Evolutionary conservation across 2,797 vertebrate genomes (phyloP), one percentile per base, ranked within the genome.

Genomic region (Miichthys miiuy): DNA sequence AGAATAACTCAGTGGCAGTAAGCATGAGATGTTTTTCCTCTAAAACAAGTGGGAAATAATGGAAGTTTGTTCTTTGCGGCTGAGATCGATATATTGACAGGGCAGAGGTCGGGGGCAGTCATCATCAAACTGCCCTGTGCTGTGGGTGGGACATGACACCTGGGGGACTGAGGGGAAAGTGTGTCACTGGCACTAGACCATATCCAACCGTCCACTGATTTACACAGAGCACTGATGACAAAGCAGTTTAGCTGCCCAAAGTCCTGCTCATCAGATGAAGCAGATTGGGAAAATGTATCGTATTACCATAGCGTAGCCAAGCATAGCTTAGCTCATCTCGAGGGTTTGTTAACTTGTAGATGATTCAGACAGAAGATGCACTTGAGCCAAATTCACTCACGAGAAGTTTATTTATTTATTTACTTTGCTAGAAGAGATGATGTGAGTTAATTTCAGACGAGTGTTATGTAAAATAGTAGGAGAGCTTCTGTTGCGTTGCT

Each of bases 1-100:
- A 17, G 52, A 34, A 1, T 11, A n/a, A 10, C 67, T 57, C 27
- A 18, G 50, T 17, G 2, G 38, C 55, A 65, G 71, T 20, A 3
- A 25, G 16, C n/a, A 0, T 16, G 5, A 1, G 56, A 38, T 50
- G 71, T 60, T 67, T 83, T 70, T 72, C 74, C 81, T 89, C 66
- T 81, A 25, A 82, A 90, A 88, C 76, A 74, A 83, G 85, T 64
- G 61, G 75, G 89, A 76, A 86, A 87, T 89, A 83, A 89, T 89
- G 86, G 80, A 80, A 71, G 87, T 78, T 87, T 74, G 87, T 82
- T 82, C 81, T 87, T 83, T 83, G 81, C 44, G 6, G 80, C 55
- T 38, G 25, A 25, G 68, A 51, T 92, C 89, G 20, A 92, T 92
- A 20, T 81, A 90, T 91, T 55, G 88, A 89, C 17, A 17, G 74